Evolutionary conservation across 2,888 invertebrate species (phyloP).

Genomic region (Chaetogeoica ovagalla): DNA sequence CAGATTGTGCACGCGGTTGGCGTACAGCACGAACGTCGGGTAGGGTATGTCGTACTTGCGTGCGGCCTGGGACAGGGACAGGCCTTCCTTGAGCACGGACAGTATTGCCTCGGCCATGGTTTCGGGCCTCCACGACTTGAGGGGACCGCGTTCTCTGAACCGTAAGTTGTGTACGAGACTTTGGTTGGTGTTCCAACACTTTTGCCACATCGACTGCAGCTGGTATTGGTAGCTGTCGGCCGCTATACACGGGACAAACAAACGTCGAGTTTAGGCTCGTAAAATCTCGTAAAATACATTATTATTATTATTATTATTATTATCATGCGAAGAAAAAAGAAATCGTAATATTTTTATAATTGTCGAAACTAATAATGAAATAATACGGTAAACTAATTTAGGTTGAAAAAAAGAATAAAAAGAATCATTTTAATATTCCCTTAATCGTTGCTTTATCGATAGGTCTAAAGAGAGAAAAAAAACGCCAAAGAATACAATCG

Average conservation of each 20-base stretch:
- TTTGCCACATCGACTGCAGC: conserved; percentile 93
- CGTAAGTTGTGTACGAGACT: conserved; percentile 86
- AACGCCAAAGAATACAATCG: no score
- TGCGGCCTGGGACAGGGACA: conserved; percentile 86
- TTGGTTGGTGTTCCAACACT: conserved; percentile 93
- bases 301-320: no score
- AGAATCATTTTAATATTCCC: no score
- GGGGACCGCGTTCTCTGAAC: conserved; percentile 87
- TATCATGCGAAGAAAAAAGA: no score
- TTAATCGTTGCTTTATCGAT: no score
- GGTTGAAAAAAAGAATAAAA: no score
- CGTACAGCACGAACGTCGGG: conserved; percentile 90
- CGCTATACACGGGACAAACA: conserved; percentile 60
- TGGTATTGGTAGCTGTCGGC: conserved; percentile 95
- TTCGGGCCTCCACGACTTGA: conserved; percentile 91
- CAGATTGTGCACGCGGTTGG: conserved; percentile 92
- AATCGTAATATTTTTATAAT: no score
- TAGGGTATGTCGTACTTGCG: conserved; percentile 93
- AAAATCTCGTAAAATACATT: no score
- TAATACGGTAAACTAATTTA: no score
- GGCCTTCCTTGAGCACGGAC: conserved; percentile 86
- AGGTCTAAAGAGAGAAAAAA: no score
- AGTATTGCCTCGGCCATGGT: conserved; percentile 95
- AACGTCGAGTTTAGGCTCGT: background rate
- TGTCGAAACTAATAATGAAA: no score